These are phyloP conservation scores for Rhinella marina DNA, from an alignment of 2,797 vertebrate species.

Conservation along the genomic window DNA sequence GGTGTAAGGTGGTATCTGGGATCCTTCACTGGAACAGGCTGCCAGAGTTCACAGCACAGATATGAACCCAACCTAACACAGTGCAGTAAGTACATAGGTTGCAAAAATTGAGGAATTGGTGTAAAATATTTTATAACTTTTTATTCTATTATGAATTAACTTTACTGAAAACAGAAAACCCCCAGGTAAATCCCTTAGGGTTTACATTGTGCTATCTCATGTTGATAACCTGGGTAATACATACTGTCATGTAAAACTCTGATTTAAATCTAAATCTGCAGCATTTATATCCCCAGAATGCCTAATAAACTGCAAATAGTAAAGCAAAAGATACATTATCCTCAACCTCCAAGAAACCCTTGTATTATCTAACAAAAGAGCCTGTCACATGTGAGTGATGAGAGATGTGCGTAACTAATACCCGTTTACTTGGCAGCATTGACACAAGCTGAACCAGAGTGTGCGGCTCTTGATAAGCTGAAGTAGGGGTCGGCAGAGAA, in stretches of 20 bases:
- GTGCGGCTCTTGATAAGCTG: slow-evolving; percentile 50
- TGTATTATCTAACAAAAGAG: slow-evolving; percentile 8
- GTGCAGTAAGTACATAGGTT: too few species aligned
- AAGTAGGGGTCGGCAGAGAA: slow-evolving; percentile 28
- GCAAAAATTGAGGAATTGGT: too few species aligned
- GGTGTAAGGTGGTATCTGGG: too few species aligned
- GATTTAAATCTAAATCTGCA: too few species aligned
- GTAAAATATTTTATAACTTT: too few species aligned
- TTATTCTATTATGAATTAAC: too few species aligned
- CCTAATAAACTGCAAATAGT: neutral
- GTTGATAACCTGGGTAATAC: neutral
- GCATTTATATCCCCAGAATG: neutral
- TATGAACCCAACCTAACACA: too few species aligned
- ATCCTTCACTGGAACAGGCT: too few species aligned
- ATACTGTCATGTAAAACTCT: neutral
- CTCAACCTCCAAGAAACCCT: neutral
- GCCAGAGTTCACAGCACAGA: too few species aligned
- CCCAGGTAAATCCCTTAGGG: too few species aligned
- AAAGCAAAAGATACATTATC: slow-evolving; percentile 10
- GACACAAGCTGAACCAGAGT: slow-evolving; percentile 35
- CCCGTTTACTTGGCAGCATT: slow-evolving; percentile 43
- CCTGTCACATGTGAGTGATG: slow-evolving; percentile 41
- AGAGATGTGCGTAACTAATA: slow-evolving; percentile 18
- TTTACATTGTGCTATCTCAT: neutral
- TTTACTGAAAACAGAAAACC: too few species aligned